Evolutionary conservation across 37 sponge, comb jelly and placozoan genomes (phyloP), one percentile per base, ranked within the genome.

Genomic region (Mnemiopsis leidyi): DNA sequence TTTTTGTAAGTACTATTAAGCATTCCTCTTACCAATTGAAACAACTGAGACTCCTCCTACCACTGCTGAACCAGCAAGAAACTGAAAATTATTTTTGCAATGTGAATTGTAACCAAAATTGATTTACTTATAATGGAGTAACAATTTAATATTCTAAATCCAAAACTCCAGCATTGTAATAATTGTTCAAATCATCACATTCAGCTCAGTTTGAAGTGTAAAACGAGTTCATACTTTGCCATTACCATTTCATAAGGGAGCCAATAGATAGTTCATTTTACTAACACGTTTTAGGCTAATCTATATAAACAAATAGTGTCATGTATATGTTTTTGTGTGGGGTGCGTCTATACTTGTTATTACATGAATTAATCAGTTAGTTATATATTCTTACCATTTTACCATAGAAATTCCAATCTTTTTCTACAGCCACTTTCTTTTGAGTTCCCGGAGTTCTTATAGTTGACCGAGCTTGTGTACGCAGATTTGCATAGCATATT

Each of bases 331-430:
- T 48, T 48, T 5, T 48, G 13, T 18, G 61, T 48, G 5, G 61
- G 13, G 61, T 48, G 13, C 13, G 13, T 5, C 61, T 18, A 48
- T 48, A 48, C 13, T 18, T 48, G 5, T 48, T 13, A 48, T 18
- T 13, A 48, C 61, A 5, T 18, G 13, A 48, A 48, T 48, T 48
- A 48, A 48, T 18, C 13, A 5, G 13, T 48, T 13, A 48, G 61
- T 48, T 48, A 48, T 13, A 48, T 13, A 48, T 48, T 18, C 61
- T 18, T 48, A 48, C 61, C 61, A 77, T 34, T 77, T 77, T 77
- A 16, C 79, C 79, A 77, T 77, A 77, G 79, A 77, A 77, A 9
- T 77, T 20, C 79, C 79, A 77, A 32, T 77, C 79, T 77, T 32
- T 77, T 18, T 77, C 32, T 20, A 77, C 79, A 32, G 35, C 79